Base-by-base conservation (phyloP, 1,140 invertebrate genomes). In the Drosophila simulans region DNA sequence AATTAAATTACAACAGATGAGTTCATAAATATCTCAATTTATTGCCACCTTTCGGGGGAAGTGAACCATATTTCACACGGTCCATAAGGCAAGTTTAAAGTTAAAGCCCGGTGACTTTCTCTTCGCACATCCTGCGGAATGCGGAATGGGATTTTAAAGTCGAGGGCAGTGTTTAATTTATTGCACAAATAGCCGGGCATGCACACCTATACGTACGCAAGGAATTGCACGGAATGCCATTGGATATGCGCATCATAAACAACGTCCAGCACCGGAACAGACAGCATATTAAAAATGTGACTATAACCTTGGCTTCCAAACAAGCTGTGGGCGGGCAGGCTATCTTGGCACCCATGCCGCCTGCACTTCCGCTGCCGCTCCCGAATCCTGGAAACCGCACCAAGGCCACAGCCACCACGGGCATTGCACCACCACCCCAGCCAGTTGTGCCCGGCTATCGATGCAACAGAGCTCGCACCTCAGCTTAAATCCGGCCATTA, bases 231-330 rank as follows among this genome's bases (percentile, higher is more conserved):
- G 48, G 22, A 62, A 56, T 46, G 60, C 53, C 62, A 77, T 59
- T 66, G 72, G 72, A 77, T 68, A 77, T 77, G 72, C 63, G 72
- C 72, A 76, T 76, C 70, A 86, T 79, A 88, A 80, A 80, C 84
- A 80, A 77, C 84, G 71, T 48, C 54, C 59, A 64, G 57, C 39
- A 59, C 58, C 59, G 59, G 74, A 70, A 78, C 56, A 77, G 55
- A 72, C 70, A 77, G 57, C 77, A 89, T 84, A 88, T 88, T 89
- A 84, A 89, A 89, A 88, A 70, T 79, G 77, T 74, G 82, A 69
- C 84, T 88, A 89, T 90, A 89, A 88, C 85, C 81, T 85, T 85
- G 81, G 81, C 68, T 71, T 54, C 51, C 25, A 52, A 63, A 54
- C 43, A 22, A 48, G 11, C 35, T 25, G 46, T 58, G 12, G 31